These are phyloP conservation scores for Aspidiotus rigidus DNA, from an alignment of 2,888 invertebrate species.

Conservation along the genomic window DNA sequence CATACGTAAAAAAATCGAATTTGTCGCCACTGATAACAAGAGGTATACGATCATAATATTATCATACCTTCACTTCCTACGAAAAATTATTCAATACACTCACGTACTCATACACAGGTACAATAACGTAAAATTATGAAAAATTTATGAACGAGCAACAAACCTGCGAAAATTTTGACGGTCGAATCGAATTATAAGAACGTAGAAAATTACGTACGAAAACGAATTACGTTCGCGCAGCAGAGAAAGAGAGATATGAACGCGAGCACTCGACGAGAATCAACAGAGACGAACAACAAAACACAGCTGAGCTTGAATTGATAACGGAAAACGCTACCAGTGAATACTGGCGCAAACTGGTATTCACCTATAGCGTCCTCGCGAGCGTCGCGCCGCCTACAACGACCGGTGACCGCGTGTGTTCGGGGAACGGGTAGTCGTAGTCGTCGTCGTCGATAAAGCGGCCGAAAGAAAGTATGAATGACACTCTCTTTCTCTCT, in stretches of 20 bases:
- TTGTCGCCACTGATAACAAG: no score
- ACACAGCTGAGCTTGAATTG: conserved; percentile 2
- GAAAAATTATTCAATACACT: no score
- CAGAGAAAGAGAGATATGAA: background rate
- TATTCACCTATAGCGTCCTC: conserved; percentile 28
- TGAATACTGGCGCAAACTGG: conserved; percentile 29
- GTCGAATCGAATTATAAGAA: no score
- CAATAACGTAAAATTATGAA: no score
- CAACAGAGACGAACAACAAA: background rate
- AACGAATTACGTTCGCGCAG: background rate
- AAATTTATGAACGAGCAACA: no score
- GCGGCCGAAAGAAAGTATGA: background rate
- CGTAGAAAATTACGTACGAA: no score
- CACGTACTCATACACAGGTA: no score
- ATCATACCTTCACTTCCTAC: no score
- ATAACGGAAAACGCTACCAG: conserved; percentile 7
- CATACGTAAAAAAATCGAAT: no score
- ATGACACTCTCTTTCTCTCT: no score
- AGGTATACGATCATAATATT: no score
- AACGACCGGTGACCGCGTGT: background rate
- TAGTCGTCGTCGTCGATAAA: conserved; percentile 14
- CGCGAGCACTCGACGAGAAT: background rate
- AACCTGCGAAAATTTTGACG: no score
- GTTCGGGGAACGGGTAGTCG: background rate
- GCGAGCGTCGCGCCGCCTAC: background rate